Conservation (phyloP, 2,113 vertebrate genomes). For the Sander vitreus region DNA sequence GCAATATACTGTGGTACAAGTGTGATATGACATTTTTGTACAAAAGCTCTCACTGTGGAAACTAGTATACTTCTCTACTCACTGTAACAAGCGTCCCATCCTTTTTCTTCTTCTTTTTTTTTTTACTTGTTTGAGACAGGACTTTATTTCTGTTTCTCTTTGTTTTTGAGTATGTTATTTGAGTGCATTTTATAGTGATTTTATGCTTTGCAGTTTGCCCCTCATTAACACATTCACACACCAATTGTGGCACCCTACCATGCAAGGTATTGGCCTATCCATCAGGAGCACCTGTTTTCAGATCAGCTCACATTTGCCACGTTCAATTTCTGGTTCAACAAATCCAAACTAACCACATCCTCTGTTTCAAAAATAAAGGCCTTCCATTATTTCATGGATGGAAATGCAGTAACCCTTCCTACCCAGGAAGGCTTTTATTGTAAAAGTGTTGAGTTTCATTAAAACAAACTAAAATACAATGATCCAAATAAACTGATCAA, state of each 20-base stretch:
- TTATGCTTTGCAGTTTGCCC: neutral
- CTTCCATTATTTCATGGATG: neutral
- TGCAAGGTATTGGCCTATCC: neutral
- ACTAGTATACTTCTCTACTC: neutral
- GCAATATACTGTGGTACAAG: neutral
- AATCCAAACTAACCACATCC: neutral
- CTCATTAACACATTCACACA: neutral
- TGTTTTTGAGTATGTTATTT: neutral
- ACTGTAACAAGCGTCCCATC: neutral
- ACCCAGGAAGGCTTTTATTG: neutral
- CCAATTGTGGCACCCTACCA: neutral
- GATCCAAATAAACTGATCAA: neutral
- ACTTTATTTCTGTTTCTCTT: neutral
- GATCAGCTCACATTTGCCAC: neutral
- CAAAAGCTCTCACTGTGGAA: neutral
- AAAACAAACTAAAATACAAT: neutral
- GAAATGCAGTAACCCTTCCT: neutral
- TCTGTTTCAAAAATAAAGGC: neutral
- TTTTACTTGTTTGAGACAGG: neutral
- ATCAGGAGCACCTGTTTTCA: conserved; percentile 6
- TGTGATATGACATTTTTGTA: neutral
- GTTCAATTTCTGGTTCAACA: neutral
- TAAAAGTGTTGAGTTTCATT: neutral
- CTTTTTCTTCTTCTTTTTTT: neutral
- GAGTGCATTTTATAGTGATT: neutral